phyloP scores from a whole-genome alignment of 2,888 invertebrate genomes.

The Lithophane semibrunnea region DNA sequence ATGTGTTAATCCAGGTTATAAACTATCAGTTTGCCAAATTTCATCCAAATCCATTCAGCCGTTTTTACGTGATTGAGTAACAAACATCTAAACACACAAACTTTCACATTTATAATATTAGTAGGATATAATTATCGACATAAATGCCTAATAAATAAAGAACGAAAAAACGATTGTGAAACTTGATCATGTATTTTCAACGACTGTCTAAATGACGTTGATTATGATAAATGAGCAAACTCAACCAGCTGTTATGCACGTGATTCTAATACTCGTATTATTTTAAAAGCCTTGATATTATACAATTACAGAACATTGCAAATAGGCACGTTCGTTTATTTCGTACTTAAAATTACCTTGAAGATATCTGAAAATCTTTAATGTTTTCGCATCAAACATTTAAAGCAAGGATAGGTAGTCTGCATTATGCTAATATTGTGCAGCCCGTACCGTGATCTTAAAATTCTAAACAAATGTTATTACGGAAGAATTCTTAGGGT shows the following conservation, averaged over 20 bases:
- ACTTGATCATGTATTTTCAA: not conserved
- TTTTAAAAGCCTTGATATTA: conserved; percentile 1
- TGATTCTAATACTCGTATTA: not conserved
- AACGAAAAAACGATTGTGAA: not conserved
- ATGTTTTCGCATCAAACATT: conserved; percentile 17
- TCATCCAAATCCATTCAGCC: too few relatives aligned
- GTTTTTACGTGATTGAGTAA: too few relatives aligned
- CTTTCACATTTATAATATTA: too few relatives aligned
- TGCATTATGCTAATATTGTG: conserved; percentile 41
- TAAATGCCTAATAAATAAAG: not conserved
- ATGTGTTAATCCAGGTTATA: too few relatives aligned
- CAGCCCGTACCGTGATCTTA: conserved; percentile 10
- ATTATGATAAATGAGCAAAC: not conserved
- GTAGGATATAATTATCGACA: not conserved
- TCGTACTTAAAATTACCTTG: conserved; percentile 11
- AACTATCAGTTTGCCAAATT: too few relatives aligned
- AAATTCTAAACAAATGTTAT: conserved; percentile 45
- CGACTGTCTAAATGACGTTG: not conserved
- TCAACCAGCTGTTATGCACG: not conserved
- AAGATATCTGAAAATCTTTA: conserved; percentile 22
- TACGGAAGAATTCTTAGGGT: conserved; percentile 35
- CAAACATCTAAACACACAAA: too few relatives aligned
- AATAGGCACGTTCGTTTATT: not conserved
- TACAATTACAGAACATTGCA: not conserved
- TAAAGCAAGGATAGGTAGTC: conserved; percentile 5